Base-by-base conservation (phyloP, 2,797 vertebrate genomes). In the Hybognathus amarus region DNA sequence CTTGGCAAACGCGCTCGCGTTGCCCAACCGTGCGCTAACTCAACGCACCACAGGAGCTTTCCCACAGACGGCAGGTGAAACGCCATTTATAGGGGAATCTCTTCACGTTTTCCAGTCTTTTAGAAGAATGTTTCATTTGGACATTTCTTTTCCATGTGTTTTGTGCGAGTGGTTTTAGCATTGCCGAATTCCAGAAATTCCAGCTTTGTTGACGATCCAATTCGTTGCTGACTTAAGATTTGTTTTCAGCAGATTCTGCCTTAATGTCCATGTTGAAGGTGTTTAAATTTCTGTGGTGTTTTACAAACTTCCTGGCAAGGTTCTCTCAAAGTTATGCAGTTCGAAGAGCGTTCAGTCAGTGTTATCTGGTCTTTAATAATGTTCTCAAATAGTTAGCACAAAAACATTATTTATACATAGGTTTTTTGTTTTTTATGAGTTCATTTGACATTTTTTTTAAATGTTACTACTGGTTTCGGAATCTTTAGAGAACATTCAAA, bases 1-100 rank as follows among this genome's bases (percentile, higher is more conserved):
- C 81, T 87, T 82, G 85, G 89, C 91, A 89, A 82, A 64, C 42
- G 1, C 83, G 42, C 75, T 73, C 75, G 78, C 68, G 86, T 22
- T 12, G 89, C 77, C 38, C 76, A 64, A 77, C 69, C 27, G 68
- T 79, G 80, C 20, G 59, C 71, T 85, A 82, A 78, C 78, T 64
- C 74, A 66, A 77, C 59, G 64, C 61, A 77, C 54, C 11, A 2
- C 81, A 77, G 85, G 77, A 74, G 68, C 36, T 82, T 73, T 63
- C 12, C 50, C 79, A 67, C 73, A 77, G 78, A 40, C 59, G 36
- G 69, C 77, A 83, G 54, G 77, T 83, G 77, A 77, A 83, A 80
- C 20, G 27, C 6, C 4, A 15, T 15, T 33, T 22, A 6, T 1
- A 36, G n/a, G 11, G 5, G 10, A 1, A 22, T 84, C 69, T 59